These are phyloP conservation scores for Vulpes lagopus DNA, from an alignment of 2,113 vertebrate species.

Conservation along the genomic window DNA sequence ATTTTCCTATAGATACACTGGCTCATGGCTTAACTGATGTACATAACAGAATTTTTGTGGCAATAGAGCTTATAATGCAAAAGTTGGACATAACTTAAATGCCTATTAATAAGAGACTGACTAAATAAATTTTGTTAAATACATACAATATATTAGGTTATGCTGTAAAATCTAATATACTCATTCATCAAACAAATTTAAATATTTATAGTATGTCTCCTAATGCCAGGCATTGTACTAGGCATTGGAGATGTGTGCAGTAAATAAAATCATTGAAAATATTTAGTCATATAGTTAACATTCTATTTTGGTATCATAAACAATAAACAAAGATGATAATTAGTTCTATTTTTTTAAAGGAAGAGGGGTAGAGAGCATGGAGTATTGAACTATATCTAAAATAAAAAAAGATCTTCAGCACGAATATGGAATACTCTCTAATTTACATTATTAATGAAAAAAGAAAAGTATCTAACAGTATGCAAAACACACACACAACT, in stretches of 20 bases:
- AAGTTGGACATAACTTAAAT: not conserved
- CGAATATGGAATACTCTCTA: not conserved
- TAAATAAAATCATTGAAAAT: not conserved
- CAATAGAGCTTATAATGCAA: not conserved
- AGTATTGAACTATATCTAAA: not conserved
- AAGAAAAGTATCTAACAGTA: not conserved
- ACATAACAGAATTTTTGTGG: not conserved
- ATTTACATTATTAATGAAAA: not conserved
- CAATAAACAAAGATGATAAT: not conserved
- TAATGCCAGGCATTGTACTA: not conserved
- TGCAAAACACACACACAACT: not conserved
- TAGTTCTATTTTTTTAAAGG: not conserved
- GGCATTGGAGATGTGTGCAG: not conserved
- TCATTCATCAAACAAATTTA: not conserved
- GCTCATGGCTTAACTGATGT: not conserved
- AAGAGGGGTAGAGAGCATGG: not conserved
- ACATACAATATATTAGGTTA: not conserved
- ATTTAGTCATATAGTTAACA: not conserved
- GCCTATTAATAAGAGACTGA: not conserved
- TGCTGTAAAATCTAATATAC: not conserved
- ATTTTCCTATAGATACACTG: not conserved
- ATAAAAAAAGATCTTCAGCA: not conserved
- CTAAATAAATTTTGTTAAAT: not conserved
- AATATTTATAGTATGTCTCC: not conserved
- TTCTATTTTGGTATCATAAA: not conserved